These are phyloP conservation scores for Ceyx melanurus DNA, from an alignment of 2,113 vertebrate species.

Conservation along the genomic window DNA sequence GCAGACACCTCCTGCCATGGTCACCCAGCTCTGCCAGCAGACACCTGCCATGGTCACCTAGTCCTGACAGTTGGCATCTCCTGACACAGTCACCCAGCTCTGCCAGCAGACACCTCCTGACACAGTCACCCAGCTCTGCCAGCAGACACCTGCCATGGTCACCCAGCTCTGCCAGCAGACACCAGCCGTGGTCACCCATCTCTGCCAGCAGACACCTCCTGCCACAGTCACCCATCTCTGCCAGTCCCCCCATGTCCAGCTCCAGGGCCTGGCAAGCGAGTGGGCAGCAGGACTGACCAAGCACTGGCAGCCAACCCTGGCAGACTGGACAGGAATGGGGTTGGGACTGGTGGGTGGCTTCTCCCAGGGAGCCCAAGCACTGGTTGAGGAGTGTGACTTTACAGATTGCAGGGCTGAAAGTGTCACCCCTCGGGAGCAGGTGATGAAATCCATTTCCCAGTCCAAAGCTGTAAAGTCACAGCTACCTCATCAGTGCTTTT, in stretches of 20 bases:
- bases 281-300: rapidly evolving
- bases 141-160: background rate
- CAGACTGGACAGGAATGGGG: too few species aligned
- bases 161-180: background rate
- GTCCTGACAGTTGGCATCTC: background rate
- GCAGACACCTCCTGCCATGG: too few species aligned
- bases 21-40: too few species aligned
- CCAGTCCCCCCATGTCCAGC: background rate
- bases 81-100: background rate
- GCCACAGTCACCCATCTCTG: too few species aligned
- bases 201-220: too few species aligned
- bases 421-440: background rate
- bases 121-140: background rate
- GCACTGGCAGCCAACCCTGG: rapidly evolving
- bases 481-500: background rate
- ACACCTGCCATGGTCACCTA: background rate
- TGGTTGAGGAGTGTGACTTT: background rate
- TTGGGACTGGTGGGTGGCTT: background rate
- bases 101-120: background rate
- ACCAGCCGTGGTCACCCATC: too few species aligned
- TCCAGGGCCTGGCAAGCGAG: background rate
- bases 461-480: background rate
- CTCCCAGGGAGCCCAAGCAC: background rate
- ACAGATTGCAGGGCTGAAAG: background rate
- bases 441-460: background rate